phyloP scores from a whole-genome alignment of 2,113 vertebrate genomes.

The Vidua chalybeata region DNA sequence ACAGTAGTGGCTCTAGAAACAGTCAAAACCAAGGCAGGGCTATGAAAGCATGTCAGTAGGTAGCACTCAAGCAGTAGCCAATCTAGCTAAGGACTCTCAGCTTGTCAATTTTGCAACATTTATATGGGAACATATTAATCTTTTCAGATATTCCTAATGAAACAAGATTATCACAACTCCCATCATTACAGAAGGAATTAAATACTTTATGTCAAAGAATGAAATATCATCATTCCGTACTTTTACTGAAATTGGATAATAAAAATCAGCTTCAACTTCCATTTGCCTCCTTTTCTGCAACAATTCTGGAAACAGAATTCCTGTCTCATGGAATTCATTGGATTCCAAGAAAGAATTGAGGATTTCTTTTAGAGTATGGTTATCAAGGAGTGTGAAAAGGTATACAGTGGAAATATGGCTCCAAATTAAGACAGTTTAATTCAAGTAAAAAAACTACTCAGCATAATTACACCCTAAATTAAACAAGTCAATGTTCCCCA shows the following conservation, averaged over 20 bases:
- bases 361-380: background rate
- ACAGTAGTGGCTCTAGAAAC: background rate
- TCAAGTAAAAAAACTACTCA: background rate
- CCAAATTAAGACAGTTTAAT: background rate
- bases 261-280: background rate
- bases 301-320: background rate
- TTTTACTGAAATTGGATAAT: background rate
- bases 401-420: background rate
- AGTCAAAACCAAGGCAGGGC: background rate
- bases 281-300: background rate
- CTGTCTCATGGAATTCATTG: background rate
- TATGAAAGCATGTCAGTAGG: background rate
- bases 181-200: background rate
- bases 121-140: background rate
- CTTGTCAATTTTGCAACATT: background rate
- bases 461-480: conserved; percentile 38
- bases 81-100: background rate
- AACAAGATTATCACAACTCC: background rate
- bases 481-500: background rate
- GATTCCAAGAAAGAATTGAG: background rate
- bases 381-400: background rate
- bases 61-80: background rate
- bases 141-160: background rate
- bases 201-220: background rate
- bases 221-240: background rate